phyloP scores from a whole-genome alignment of 2,888 invertebrate species.

The Pyrgus malvae region DNA sequence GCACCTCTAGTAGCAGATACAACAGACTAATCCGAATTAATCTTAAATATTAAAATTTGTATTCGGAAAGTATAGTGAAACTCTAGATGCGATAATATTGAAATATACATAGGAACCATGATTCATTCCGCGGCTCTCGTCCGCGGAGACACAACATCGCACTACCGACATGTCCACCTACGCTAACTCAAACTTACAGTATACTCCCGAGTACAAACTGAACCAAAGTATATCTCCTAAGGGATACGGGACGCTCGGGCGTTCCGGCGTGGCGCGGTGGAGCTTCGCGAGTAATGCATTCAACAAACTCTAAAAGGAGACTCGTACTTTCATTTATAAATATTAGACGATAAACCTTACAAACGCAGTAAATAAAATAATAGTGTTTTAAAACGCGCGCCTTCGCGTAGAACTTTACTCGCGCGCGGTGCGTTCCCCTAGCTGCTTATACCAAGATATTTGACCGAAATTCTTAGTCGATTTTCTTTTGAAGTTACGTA shows the following conservation, averaged over 20 bases:
- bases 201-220: constrained; percentile 60
- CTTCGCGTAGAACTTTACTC: constrained; percentile 63
- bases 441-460: neutral
- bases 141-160: constrained; percentile 78
- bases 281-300: constrained; percentile 51
- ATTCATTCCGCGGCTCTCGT: constrained; percentile 74
- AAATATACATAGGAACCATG: constrained; percentile 84
- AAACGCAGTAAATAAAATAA: constrained; percentile 73
- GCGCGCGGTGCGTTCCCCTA: constrained; percentile 38
- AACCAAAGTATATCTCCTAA: constrained; percentile 47
- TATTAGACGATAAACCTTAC: constrained; percentile 46
- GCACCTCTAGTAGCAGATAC: constrained; percentile 74
- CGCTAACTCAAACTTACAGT: constrained; percentile 62
- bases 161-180: constrained; percentile 73
- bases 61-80: constrained; percentile 82
- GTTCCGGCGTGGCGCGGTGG: constrained; percentile 50
- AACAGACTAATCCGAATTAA: constrained; percentile 81
- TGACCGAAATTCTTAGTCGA: neutral
- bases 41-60: constrained; percentile 82
- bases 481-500: neutral
- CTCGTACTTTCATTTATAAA: constrained; percentile 48
- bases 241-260: constrained; percentile 38
- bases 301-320: constrained; percentile 56
- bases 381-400: constrained; percentile 76
- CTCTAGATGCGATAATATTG: constrained; percentile 82